Percentiles rank a stretch among this genome's conserved stretches.
Conservation (phyloP, 1,140 invertebrate genomes). For the Acromyrmex charruanus region DNA sequence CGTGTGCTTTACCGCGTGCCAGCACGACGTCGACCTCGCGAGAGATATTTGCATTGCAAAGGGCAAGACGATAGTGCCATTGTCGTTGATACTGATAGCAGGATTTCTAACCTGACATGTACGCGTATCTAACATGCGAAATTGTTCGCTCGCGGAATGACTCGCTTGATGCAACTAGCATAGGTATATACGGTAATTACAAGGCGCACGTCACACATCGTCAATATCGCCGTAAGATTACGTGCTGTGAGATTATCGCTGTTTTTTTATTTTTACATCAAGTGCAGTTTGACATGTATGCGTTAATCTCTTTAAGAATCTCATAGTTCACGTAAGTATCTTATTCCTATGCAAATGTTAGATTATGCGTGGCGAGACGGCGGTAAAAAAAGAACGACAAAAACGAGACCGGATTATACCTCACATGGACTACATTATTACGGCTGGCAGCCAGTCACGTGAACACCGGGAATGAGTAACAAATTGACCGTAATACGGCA, state of each 20-base stretch:
- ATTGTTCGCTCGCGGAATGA: not conserved
- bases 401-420: conserved; percentile 21
- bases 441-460: conserved; percentile 3
- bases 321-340: not conserved
- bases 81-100: conserved; percentile 65
- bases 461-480: conserved; percentile 28
- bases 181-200: not conserved
- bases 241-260: not conserved
- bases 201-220: conserved; percentile 2
- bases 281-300: not conserved
- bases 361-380: conserved; percentile 7
- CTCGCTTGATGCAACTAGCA: not conserved
- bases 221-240: not conserved
- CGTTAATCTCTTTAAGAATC: conserved; percentile 25
- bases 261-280: not conserved
- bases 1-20: conserved; percentile 35
- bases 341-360: conserved; percentile 35
- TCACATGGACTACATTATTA: not conserved
- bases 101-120: conserved; percentile 27
- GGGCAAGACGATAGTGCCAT: conserved; percentile 63
- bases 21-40: not conserved
- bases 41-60: conserved; percentile 72
- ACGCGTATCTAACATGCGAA: conserved; percentile 20
- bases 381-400: not conserved
- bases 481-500: conserved; percentile 35